Conservation (phyloP, 2,797 vertebrate species). For the Siniperca undulata region DNA sequence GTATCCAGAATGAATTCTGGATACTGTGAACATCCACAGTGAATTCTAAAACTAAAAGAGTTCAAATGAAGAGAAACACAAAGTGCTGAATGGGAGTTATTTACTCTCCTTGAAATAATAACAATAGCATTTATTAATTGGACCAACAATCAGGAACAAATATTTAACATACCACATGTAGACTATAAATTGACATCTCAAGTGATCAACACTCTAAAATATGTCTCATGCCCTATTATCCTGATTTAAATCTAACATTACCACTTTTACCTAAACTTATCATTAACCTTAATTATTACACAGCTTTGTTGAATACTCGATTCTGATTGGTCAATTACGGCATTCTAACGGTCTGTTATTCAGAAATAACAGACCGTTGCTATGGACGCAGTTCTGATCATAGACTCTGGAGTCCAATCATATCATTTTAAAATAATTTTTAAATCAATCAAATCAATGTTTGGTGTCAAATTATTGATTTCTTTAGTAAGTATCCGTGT, state of each 20-base stretch:
- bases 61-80: not conserved
- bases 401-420: no score
- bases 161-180: not conserved
- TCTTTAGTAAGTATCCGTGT: no score
- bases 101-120: not conserved
- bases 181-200: not conserved
- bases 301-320: no score
- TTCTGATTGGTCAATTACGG: no score
- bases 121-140: not conserved
- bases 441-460: no score
- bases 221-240: not conserved
- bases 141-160: not conserved
- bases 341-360: no score
- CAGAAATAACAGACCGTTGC: not conserved
- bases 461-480: no score
- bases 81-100: not conserved
- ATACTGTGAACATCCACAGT: not conserved
- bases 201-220: not conserved
- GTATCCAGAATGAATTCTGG: not conserved
- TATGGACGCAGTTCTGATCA: no score
- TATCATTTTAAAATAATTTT: no score
- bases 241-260: constrained; percentile 1
- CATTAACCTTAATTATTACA: not conserved
- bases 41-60: not conserved
- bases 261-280: not conserved